Conservation (phyloP, 2,113 vertebrate species). For the Pollimyrus isidori region DNA sequence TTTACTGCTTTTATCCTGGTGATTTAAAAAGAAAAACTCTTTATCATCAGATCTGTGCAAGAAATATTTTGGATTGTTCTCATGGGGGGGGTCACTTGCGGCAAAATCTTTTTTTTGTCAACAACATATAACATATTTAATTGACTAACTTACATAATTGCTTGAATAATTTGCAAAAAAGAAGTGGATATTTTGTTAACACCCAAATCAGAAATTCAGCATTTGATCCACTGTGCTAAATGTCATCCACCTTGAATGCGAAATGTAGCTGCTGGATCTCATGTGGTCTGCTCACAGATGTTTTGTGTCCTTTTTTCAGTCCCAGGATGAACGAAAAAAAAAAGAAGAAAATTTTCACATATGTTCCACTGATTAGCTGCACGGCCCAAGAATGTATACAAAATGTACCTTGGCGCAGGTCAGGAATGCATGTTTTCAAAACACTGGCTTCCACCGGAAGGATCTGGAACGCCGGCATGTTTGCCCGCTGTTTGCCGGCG, state of each 20-base stretch:
- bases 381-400: not conserved
- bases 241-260: not conserved
- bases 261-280: not conserved
- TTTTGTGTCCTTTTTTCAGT: not conserved
- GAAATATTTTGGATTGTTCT: not conserved
- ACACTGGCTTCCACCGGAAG: constrained; percentile 41
- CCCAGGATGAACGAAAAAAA: not conserved
- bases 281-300: not conserved
- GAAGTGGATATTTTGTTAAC: not conserved
- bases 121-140: not conserved
- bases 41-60: not conserved
- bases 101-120: not conserved
- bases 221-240: not conserved
- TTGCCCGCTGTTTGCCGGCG: constrained; percentile 29
- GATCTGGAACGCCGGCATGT: constrained; percentile 39
- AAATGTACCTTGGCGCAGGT: not conserved
- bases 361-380: not conserved
- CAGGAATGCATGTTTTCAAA: constrained; percentile 45
- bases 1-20: not conserved
- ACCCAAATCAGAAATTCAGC: not conserved
- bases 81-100: not conserved
- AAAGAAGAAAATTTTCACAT: not conserved
- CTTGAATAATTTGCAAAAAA: not conserved
- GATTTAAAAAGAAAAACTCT: not conserved
- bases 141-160: not conserved